Base-by-base conservation (phyloP, 1,140 invertebrate species). In the Micrasema longulum region DNA sequence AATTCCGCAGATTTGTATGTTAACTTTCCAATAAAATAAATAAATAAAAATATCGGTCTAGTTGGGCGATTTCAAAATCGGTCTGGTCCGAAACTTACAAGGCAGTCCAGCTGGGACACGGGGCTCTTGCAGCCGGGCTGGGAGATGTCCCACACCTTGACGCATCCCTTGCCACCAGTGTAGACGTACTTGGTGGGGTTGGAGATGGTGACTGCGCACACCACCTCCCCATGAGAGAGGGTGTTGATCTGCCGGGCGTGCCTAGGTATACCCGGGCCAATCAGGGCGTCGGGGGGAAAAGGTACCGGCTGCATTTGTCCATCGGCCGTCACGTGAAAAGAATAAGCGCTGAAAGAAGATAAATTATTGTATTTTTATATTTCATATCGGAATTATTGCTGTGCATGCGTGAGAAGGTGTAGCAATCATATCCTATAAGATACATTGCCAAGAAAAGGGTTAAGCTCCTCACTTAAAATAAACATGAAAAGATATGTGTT, bases 101-200 rank as follows among this genome's bases (percentile, higher is more conserved):
- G 85, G 83, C 97, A 99, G 83, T 98, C 96, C 50, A 98, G 83
- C 81, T 97, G 96, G 69, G 94, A 94, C 1, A 98, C 90, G 4
- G 95, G 95, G 79, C 88, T 92, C 76, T 95, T 93, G 45, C 88
- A 89, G 11, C 89, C 91, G 2, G 93, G 91, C 78, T 95, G 93
- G 78, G 92, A 92, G 77, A 97, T 93, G 79, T 94, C 92, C 93
- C 92, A 94, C n/a, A 99, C 93, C 86, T 99, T 99, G 50, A 99
- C 97, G 85, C 96, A 98, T 50, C 97, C 97, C 84, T 99, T 99
- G 63, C 97, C 97, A n/a, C 97, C 97, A 11, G 97, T 99, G 84
- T 98, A 99, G 5, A 99, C 96, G 82, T 97, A 95, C 81, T 96
- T 91, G 67, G 94, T 95, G 41, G 94, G 93, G 84, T 94, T 95